phyloP scores from a whole-genome alignment of 2,888 invertebrate species.

The Drosophila longiperda region DNA sequence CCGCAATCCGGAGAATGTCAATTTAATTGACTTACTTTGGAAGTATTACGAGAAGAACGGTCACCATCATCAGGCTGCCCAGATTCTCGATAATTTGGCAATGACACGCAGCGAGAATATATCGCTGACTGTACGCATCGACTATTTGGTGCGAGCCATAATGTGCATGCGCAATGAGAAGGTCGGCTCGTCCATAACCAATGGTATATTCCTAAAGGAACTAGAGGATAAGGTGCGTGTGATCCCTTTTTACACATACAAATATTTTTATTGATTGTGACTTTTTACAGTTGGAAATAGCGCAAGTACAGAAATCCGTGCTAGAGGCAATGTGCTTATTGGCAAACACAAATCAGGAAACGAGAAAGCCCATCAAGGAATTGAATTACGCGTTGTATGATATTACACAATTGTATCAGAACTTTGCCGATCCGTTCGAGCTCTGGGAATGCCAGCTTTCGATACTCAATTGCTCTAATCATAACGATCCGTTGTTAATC shows the following conservation, averaged over 20 bases:
- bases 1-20: constrained; percentile 87
- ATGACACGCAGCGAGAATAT: constrained; percentile 88
- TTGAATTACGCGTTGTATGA: constrained; percentile 93
- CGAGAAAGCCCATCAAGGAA: constrained; percentile 88
- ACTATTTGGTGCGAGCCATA: constrained; percentile 96
- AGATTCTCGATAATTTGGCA: constrained; percentile 94
- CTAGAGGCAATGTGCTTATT: constrained; percentile 87
- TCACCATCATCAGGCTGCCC: constrained; percentile 96
- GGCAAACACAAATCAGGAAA: constrained; percentile 85
- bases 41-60: constrained; percentile 97
- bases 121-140: constrained; percentile 91
- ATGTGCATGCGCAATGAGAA: constrained; percentile 97
- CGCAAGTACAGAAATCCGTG: constrained; percentile 91
- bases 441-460: constrained; percentile 97
- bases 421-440: constrained; percentile 95
- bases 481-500: constrained; percentile 94
- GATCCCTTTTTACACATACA: neutral
- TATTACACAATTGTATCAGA: constrained; percentile 95
- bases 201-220: constrained; percentile 93
- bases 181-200: constrained; percentile 89
- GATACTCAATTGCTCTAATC: constrained; percentile 97
- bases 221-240: constrained; percentile 92
- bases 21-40: constrained; percentile 94
- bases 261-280: neutral
- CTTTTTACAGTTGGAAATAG: constrained; percentile 89